A percentile compares a stretch with the other conserved stretches of the same genome.
These are phyloP conservation scores for Agonopterix arenella DNA, from an alignment of 2,888 invertebrate genomes.

Conservation along the genomic window DNA sequence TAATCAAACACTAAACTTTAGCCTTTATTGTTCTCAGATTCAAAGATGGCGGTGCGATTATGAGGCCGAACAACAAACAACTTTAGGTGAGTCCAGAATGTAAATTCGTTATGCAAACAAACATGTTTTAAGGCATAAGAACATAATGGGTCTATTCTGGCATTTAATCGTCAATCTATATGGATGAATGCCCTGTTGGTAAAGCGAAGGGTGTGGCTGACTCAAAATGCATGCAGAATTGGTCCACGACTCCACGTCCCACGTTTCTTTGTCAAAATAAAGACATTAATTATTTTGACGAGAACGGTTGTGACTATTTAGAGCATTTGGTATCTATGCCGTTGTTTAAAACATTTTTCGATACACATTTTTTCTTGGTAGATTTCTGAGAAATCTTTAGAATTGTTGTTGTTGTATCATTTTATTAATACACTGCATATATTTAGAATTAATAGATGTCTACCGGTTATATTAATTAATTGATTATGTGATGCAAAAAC, in stretches of 20 bases:
- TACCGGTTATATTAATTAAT: too few relatives aligned
- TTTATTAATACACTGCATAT: too few relatives aligned
- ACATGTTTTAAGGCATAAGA: conserved; percentile 27
- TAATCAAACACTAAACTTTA: neutral
- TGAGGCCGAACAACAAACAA: conserved; percentile 45
- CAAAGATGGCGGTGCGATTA: conserved; percentile 57
- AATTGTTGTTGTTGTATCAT: too few relatives aligned
- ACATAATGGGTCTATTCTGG: conserved; percentile 42
- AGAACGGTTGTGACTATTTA: neutral
- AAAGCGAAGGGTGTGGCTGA: conserved; percentile 45
- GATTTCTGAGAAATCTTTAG: too few relatives aligned
- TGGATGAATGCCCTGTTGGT: conserved; percentile 39
- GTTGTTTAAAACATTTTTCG: too few relatives aligned
- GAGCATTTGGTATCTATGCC: too few relatives aligned
- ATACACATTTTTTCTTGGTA: too few relatives aligned
- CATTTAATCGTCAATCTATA: conserved; percentile 46
- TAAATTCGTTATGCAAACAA: conserved; percentile 38
- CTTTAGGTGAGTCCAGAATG: conserved; percentile 57
- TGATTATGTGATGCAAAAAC: too few relatives aligned
- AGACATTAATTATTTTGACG: neutral
- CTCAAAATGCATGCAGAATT: conserved; percentile 35
- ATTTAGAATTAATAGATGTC: too few relatives aligned
- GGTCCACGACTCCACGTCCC: conserved; percentile 33
- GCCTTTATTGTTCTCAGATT: conserved; percentile 51
- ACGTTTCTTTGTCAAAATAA: conserved; percentile 37